phyloP scores from a whole-genome alignment of 1,140 invertebrate species.

The Charaxes varanes region DNA sequence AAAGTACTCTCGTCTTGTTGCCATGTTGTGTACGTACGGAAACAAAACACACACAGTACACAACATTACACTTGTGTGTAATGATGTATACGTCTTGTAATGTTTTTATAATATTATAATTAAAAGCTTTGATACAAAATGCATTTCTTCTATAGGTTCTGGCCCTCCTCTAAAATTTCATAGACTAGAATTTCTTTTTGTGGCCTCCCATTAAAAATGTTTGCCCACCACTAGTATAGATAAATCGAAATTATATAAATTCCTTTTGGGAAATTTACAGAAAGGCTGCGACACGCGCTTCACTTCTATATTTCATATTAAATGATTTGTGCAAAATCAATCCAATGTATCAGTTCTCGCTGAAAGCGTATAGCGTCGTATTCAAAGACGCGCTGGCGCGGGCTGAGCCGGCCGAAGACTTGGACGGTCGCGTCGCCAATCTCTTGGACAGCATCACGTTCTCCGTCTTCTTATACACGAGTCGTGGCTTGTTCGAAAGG shows the following conservation, averaged over 20 bases:
- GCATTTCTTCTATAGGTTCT: too few relatives aligned
- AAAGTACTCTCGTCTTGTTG: too few relatives aligned
- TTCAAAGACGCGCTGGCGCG: conserved; percentile 90
- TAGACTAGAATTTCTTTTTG: too few relatives aligned
- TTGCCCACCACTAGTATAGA: too few relatives aligned
- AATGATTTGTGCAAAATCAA: conserved; percentile 96
- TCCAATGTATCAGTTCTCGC: conserved; percentile 96
- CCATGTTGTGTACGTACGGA: too few relatives aligned
- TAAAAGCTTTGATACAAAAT: too few relatives aligned
- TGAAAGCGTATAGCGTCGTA: conserved; percentile 95
- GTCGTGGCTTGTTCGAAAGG: conserved; percentile 92
- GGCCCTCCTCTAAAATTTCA: too few relatives aligned
- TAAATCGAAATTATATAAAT: conserved; percentile 4
- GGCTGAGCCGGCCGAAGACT: conserved; percentile 79
- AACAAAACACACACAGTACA: too few relatives aligned
- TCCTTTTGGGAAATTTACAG: conserved; percentile 49
- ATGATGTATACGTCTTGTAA: too few relatives aligned
- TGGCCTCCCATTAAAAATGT: too few relatives aligned
- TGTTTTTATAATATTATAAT: too few relatives aligned
- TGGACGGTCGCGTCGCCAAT: conserved; percentile 83
- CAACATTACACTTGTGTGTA: too few relatives aligned
- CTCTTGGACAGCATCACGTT: conserved; percentile 93
- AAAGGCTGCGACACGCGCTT: conserved; percentile 88
- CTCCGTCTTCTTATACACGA: conserved; percentile 91
- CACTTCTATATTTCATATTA: conserved; percentile 94